phyloP scores from a whole-genome alignment of 2,797 vertebrate genomes.

The Melanotaenia pygmaea region DNA sequence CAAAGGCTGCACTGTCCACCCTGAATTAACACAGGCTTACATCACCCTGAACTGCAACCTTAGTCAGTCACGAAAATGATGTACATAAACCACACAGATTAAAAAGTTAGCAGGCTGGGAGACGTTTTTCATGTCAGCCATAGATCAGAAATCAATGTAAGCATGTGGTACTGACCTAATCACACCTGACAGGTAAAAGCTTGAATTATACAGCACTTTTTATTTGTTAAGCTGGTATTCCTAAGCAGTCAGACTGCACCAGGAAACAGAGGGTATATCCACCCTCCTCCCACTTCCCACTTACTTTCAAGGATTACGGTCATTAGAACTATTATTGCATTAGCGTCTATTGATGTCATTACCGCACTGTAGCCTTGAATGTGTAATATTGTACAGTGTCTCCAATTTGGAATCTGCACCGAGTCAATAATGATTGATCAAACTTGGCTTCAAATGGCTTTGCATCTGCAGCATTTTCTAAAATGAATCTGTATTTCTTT shows the following conservation, averaged over 20 bases:
- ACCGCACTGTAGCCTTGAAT: conserved; percentile 54
- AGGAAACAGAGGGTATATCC: conserved; percentile 3
- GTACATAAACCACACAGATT: conserved; percentile 76
- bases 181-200: conserved; percentile 48
- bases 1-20: conserved; percentile 80
- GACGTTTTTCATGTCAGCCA: conserved; percentile 26
- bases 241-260: conserved; percentile 28
- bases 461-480: conserved; percentile 38
- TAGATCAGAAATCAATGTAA: conserved; percentile 58
- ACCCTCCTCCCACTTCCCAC: conserved; percentile 36
- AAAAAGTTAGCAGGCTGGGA: conserved; percentile 51
- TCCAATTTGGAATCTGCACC: conserved; percentile 56
- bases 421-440: conserved; percentile 68
- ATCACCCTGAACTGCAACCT: conserved; percentile 78
- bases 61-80: conserved; percentile 78
- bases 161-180: conserved; percentile 38
- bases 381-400: conserved; percentile 50
- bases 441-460: conserved; percentile 41
- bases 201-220: conserved; percentile 28
- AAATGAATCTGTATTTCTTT: conserved; percentile 27
- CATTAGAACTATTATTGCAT: conserved; percentile 64
- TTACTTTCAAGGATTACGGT: conserved; percentile 60
- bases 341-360: conserved; percentile 66
- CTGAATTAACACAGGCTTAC: conserved; percentile 83
- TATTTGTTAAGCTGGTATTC: conserved; percentile 38